Evolutionary conservation across 2,797 vertebrate genomes (phyloP), one percentile per base, ranked within the genome.

Genomic region (Pyrocephalus nanus): DNA sequence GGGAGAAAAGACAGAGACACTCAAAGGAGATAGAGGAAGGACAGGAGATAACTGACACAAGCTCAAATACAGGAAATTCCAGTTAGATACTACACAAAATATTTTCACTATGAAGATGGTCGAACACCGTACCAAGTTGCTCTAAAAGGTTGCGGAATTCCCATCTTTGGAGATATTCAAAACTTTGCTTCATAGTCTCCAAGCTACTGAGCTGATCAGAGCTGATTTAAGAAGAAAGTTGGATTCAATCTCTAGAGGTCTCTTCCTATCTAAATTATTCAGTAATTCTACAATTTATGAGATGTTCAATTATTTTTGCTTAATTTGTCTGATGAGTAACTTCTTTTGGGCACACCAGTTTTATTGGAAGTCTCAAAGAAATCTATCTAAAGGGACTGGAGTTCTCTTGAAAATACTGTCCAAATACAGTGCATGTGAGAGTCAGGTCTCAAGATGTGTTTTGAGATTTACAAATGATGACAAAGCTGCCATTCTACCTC

Each of bases 191-290:
- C 12, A n/a, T 0, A 0, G 1, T 23, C 53, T 26, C 34, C 65
- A 60, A 34, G 4, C 6, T 21, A 54, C 7, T 15, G 5, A 72
- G 18, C 4, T 66, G 27, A 42, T 66, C 0, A 0, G 34, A 66
- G 15, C 26, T 66, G 13, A 8, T 53, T 29, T 42, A 53, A 54
- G 26, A 19, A 72, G 40, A 66, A 29, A 58, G 53, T 4, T 27
- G 11, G 12, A 58, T 47, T 77, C 30, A 53, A 17, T 12, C 22
- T 36, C 40, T 25, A 51, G 47, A 66, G 9, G 15, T 66, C 10
- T 84, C 21, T 77, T 78, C 26, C 34, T 53, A 20, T 4, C 10
- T 40, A 53, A 66, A 66, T 40, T 66, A 60, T 58, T 72, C 34
- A 34, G 17, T 53, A 21, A 65, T 57, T 72, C n/a, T 27, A 21